phyloP scores from a whole-genome alignment of 2,113 vertebrate species.

The Bambusicola thoracicus region DNA sequence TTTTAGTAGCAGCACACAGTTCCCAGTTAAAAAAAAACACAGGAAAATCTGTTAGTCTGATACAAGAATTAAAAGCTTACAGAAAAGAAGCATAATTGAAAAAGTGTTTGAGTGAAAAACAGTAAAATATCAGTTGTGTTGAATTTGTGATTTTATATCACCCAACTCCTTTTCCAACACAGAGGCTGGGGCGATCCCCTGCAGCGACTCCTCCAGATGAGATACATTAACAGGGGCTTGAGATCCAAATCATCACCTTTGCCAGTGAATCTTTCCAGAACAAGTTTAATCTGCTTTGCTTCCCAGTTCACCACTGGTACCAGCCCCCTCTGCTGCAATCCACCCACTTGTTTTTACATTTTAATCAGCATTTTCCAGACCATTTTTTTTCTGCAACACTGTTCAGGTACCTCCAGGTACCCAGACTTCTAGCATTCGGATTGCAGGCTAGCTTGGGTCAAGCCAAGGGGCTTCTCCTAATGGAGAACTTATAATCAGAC shows the following conservation, averaged over 20 bases:
- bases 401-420: not conserved
- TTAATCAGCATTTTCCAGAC: not conserved
- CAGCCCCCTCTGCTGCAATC: not conserved
- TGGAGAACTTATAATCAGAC: not conserved
- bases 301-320: not conserved
- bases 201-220: not conserved
- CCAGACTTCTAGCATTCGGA: fast-evolving
- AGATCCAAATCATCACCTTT: not conserved
- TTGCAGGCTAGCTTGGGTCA: not conserved
- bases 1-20: not conserved
- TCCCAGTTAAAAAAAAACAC: not conserved
- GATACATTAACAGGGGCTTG: not conserved
- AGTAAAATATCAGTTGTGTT: not conserved
- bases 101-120: not conserved
- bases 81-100: not conserved
- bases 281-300: not conserved
- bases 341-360: not conserved
- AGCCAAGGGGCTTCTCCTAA: not conserved
- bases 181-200: not conserved
- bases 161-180: not conserved
- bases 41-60: not conserved
- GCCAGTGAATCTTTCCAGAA: not conserved
- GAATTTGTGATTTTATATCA: not conserved
- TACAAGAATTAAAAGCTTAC: not conserved
- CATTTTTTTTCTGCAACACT: not conserved